Conservation (phyloP, 2,888 invertebrate genomes). For the Lycaena phlaeas region DNA sequence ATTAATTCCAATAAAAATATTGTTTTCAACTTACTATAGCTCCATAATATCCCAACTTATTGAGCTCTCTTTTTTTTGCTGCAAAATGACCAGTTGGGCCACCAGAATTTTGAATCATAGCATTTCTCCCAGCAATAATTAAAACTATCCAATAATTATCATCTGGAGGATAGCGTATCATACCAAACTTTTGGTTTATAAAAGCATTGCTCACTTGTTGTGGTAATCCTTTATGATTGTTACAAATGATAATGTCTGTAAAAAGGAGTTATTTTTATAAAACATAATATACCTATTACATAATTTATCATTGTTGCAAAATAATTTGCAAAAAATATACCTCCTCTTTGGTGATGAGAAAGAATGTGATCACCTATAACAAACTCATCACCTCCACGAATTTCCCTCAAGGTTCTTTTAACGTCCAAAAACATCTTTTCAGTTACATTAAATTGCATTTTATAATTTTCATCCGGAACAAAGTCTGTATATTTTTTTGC, state of each 20-base stretch:
- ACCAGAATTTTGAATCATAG: constrained; percentile 61
- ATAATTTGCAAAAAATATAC: constrained; percentile 31
- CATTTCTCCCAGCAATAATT: constrained; percentile 75
- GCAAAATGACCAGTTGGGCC: constrained; percentile 69
- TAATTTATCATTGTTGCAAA: too few species aligned
- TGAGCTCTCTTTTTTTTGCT: constrained; percentile 77
- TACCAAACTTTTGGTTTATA: constrained; percentile 61
- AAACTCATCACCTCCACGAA: constrained; percentile 63
- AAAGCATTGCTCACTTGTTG: constrained; percentile 61
- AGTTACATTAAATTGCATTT: constrained; percentile 65
- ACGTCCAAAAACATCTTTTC: constrained; percentile 75
- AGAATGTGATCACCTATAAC: constrained; percentile 73
- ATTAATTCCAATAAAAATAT: too few species aligned
- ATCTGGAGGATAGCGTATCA: constrained; percentile 38
- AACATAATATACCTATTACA: too few species aligned
- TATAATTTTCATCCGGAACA: constrained; percentile 63
- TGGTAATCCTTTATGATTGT: constrained; percentile 60
- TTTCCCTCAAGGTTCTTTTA: constrained; percentile 50
- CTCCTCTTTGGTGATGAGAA: constrained; percentile 78
- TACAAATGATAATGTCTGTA: constrained; percentile 75
- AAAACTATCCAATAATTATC: constrained; percentile 69
- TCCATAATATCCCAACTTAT: constrained; percentile 72
- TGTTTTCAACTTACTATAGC: constrained; percentile 65
- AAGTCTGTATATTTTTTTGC: constrained; percentile 75
- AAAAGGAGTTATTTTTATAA: constrained; percentile 18